Evolutionary conservation across 2,888 invertebrate genomes (phyloP), one percentile per base, ranked within the genome.

Genomic region (Magallana nippona): DNA sequence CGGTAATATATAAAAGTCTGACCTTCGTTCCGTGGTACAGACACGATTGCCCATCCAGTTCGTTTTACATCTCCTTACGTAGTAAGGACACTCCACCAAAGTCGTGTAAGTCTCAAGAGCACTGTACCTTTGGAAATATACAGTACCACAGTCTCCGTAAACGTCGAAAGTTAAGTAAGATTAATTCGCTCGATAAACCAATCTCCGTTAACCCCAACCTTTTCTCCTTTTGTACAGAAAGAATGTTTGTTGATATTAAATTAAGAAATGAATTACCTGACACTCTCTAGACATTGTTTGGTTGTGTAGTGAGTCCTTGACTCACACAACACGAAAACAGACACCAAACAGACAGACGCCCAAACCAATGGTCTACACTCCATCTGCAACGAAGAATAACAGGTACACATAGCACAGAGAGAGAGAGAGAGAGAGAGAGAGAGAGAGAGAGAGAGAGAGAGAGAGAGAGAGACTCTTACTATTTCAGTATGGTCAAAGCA

Each of bases 1-100:
- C 44, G 8, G 44, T 44, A 44, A 8, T 44, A 8, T 44, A 44
- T 44, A 44, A 44, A 44, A 44, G 44, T 44, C 44, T 44, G 1
- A 60, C 60, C 60, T 60, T 60, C n/a, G n/a, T n/a, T 60, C 60
- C 13, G 60, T 60, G 17, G n/a, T 60, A 60, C 60, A 60, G 19
- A 60, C 60, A 3, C 60, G 60, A 0, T 60, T 2, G n/a, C 60
- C 60, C n/a, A 60, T 19, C 60, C 60, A 60, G 19, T 60, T 60
- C 19, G n/a, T 60, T 15, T n/a, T 60, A 19, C n/a, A 60, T 19
- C 17, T 60, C 60, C 19, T n/a, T n/a, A 60, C 60, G 17, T 60
- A 60, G 60, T 60, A 60, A 60, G 60, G 60, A 19, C 60, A 60
- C 19, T 60, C 60, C 15, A 60, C 60, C 60, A 60, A 1, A 44